phyloP scores from a whole-genome alignment of 2,888 invertebrate species.

The Tipula unca region DNA sequence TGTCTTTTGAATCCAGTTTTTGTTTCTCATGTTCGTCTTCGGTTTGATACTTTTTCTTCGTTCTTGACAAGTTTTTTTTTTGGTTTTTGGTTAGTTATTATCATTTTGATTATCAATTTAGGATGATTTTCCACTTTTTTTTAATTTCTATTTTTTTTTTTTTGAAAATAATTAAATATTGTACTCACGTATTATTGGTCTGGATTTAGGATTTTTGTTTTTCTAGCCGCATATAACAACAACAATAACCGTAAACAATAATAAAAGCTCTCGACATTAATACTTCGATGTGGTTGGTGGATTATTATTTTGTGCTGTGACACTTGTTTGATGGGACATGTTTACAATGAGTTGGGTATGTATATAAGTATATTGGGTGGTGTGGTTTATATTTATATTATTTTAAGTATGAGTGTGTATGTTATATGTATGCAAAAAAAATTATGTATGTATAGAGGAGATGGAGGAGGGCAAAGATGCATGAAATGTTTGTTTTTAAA shows the following conservation, averaged over 20 bases:
- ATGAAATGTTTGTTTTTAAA: not conserved
- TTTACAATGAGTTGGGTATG: not conserved
- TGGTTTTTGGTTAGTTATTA: not conserved
- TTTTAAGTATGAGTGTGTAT: too few relatives aligned
- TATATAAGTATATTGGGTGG: not conserved
- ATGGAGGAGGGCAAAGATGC: not conserved
- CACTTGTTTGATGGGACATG: not conserved
- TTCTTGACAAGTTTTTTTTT: not conserved
- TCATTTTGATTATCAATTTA: slow-evolving; percentile 8
- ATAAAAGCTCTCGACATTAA: not conserved
- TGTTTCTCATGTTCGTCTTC: not conserved
- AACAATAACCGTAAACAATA: not conserved
- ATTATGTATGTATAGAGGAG: not conserved
- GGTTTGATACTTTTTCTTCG: not conserved
- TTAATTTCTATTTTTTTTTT: not conserved
- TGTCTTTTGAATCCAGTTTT: not conserved
- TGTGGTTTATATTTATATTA: not conserved
- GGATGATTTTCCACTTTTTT: not conserved
- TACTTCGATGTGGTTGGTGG: not conserved
- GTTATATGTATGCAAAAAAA: too few relatives aligned
- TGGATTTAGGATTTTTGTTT: not conserved
- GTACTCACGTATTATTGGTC: not conserved
- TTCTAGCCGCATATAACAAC: not conserved
- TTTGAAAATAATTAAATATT: not conserved
- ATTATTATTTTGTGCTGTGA: not conserved